Evolutionary conservation across 2,113 vertebrate species (phyloP), one percentile per base, ranked within the genome.

Genomic region (Mesitornis unicolor): DNA sequence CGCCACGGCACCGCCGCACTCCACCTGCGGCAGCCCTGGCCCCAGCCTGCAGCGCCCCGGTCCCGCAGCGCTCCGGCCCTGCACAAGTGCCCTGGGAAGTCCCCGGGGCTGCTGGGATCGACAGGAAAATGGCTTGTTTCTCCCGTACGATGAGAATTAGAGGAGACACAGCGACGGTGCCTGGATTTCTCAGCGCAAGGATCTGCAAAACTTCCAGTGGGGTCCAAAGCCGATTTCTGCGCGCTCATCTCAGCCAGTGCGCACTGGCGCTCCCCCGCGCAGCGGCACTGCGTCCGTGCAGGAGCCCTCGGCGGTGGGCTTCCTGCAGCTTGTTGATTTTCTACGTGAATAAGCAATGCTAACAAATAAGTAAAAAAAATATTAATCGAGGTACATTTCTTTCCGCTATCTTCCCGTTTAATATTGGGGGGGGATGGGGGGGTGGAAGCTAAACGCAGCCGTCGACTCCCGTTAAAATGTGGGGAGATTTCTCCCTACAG

Each of bases 161-260:
- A 18, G 36, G 4, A 22, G 75, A 54, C 13, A 10, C 75, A 6
- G 10, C 16, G 38, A 9, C 7, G 2, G 19, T 16, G 60, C 2
- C n/a, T 4, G 68, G 7, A 7, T 47, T 64, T 54, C 25, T n/a
- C 1, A 71, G 31, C 43, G 9, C 20, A 3, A 35, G 36, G 63
- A 42, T 6, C 11, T 11, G 65, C 15, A 29, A 7, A 50, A 63
- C 5, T 91, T n/a, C 2, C 40, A 14, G 54, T 6, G 2, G 18
- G 48, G 2, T 50, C 24, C 40, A 16, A 31, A 42, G 36, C 38
- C 8, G 8, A 24, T 63, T 33, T 7, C 42, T 4, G n/a, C 7
- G 2, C 17, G 1, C 36, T 16, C 2, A 1, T 10, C 45, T 3
- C 13, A 38, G 57, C 20, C 0, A 3, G 8, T 0, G 45, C n/a